A percentile compares a stretch with the other conserved stretches of the same genome.
Conservation (phyloP, 1,140 invertebrate genomes). For the Batillaria attramentaria region DNA sequence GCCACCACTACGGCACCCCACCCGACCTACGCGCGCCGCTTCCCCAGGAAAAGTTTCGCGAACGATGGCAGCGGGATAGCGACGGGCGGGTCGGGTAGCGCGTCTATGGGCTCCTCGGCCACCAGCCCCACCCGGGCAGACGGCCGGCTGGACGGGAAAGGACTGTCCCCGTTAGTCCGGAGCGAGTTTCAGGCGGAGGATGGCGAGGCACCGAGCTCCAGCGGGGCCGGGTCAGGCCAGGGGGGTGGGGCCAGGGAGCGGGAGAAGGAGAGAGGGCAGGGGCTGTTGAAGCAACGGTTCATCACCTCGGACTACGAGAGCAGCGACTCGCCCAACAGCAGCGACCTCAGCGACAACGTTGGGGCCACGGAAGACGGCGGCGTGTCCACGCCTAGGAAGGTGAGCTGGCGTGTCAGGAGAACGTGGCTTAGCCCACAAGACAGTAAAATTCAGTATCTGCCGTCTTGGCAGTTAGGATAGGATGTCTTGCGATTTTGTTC, state of each 20-base stretch:
- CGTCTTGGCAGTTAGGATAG: neutral
- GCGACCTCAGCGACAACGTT: slow-evolving; percentile 69
- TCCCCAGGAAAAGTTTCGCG: slow-evolving; percentile 42
- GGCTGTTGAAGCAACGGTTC: slow-evolving; percentile 53
- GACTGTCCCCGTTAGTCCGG: slow-evolving; percentile 19
- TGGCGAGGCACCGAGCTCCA: too few relatives aligned
- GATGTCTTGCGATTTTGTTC: neutral
- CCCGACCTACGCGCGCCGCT: slow-evolving; percentile 43
- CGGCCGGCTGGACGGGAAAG: neutral
- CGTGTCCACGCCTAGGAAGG: slow-evolving; percentile 50
- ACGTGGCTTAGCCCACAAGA: neutral
- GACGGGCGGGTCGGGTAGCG: neutral
- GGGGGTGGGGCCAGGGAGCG: neutral
- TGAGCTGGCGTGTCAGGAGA: neutral
- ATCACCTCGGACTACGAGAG: slow-evolving; percentile 74
- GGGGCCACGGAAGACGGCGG: slow-evolving; percentile 52
- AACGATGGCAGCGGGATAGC: slow-evolving; percentile 7
- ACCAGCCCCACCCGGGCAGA: slow-evolving; percentile 37
- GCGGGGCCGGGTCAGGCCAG: neutral
- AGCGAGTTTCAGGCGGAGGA: slow-evolving; percentile 35
- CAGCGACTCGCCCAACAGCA: slow-evolving; percentile 72
- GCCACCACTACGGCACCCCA: slow-evolving; percentile 48
- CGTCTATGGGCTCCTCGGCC: slow-evolving; percentile 35
- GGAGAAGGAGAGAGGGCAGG: neutral
- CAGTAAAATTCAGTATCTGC: neutral